These are phyloP conservation scores for Diplodus sargus DNA, from an alignment of 2,797 vertebrate species.

Conservation along the genomic window DNA sequence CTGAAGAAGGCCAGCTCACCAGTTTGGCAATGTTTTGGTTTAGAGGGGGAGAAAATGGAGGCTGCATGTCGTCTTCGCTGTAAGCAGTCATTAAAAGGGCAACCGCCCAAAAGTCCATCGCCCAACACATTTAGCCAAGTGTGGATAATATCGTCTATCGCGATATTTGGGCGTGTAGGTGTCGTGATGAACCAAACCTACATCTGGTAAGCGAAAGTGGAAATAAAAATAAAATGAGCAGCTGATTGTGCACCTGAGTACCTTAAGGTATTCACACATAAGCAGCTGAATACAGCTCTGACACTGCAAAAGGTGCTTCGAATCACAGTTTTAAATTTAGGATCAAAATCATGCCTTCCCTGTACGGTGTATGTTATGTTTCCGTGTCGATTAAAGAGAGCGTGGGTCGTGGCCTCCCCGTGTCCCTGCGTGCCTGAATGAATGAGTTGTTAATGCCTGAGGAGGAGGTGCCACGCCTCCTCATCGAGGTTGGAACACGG, in stretches of 20 bases:
- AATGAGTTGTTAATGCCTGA: constrained; percentile 32
- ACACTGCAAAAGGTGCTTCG: neutral
- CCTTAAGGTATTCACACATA: neutral
- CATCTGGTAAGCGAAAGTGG: neutral
- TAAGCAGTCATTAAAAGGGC: too few relatives aligned
- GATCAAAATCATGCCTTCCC: neutral
- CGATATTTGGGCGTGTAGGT: too few relatives aligned
- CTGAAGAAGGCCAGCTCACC: too few relatives aligned
- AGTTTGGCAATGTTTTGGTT: too few relatives aligned
- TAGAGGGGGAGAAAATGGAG: too few relatives aligned
- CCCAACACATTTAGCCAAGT: too few relatives aligned
- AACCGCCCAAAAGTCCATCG: too few relatives aligned
- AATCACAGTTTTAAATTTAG: neutral
- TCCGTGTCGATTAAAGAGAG: neutral
- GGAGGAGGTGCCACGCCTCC: constrained; percentile 40
- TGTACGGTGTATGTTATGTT: neutral
- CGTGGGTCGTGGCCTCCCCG: neutral
- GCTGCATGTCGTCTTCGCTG: too few relatives aligned
- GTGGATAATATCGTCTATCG: too few relatives aligned
- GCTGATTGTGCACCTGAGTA: neutral
- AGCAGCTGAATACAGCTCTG: neutral
- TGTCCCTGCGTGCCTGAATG: constrained; percentile 31
- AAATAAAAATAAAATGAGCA: constrained; percentile 1
- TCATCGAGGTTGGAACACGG: constrained; percentile 29
- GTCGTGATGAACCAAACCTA: neutral